Evolutionary conservation across 1,140 invertebrate genomes (phyloP).

Genomic region (Tachypleus tridentatus): DNA sequence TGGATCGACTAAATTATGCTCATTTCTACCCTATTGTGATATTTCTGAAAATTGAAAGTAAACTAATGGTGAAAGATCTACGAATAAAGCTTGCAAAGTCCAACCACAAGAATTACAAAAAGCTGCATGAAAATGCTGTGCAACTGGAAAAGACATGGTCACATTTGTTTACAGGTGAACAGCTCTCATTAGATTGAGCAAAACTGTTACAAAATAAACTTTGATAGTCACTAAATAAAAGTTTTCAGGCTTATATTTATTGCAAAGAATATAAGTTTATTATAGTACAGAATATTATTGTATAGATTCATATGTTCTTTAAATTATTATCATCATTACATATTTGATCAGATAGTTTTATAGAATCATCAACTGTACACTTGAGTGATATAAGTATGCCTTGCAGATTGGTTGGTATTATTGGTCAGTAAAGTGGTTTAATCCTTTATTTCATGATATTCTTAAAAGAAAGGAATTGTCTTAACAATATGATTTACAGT

Average conservation of each 20-base stretch:
- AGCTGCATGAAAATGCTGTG: slow-evolving; percentile 85
- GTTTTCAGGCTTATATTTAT: no score
- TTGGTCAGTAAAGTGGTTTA: no score
- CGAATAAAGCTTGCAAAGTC: slow-evolving; percentile 60
- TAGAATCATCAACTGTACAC: no score
- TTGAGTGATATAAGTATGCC: no score
- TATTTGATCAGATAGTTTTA: not conserved
- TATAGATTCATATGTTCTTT: not conserved
- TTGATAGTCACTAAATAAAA: no score
- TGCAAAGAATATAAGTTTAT: no score
- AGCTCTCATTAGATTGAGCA: not conserved
- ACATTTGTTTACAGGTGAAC: slow-evolving; percentile 70
- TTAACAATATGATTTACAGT: no score
- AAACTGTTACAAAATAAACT: no score
- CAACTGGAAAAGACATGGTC: slow-evolving; percentile 92
- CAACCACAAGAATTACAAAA: slow-evolving; percentile 80
- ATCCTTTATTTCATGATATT: no score
- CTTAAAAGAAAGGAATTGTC: no score
- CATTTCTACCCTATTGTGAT: slow-evolving; percentile 98
- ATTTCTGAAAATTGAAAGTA: slow-evolving; percentile 87
- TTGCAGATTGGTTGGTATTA: no score
- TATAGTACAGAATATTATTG: no score
- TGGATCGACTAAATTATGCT: slow-evolving; percentile 92
- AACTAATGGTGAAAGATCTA: slow-evolving; percentile 87
- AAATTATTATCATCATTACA: not conserved